phyloP scores from a whole-genome alignment of 2,888 invertebrate genomes.

The Acanthosepion pharaonis region DNA sequence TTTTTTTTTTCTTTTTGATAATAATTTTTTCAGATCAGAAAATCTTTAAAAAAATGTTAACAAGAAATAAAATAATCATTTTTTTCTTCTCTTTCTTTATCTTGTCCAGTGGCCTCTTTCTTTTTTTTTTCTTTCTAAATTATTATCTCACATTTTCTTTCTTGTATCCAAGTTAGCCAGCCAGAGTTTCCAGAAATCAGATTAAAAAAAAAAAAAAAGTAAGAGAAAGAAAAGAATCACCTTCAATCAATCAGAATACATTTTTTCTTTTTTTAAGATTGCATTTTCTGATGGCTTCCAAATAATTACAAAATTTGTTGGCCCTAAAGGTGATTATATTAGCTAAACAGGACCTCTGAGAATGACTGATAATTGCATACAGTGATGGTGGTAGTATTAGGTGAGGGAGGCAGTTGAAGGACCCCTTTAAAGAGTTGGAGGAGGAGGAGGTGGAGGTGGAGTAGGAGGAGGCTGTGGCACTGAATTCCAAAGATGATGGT shows the following conservation, averaged over 20 bases:
- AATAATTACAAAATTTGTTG: not conserved
- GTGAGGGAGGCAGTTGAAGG: not conserved
- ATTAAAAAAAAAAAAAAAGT: not conserved
- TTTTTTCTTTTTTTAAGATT: not conserved
- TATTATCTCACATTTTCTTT: not conserved
- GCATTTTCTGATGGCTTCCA: not conserved
- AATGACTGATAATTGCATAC: not conserved
- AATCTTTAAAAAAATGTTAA: not conserved
- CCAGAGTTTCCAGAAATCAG: not conserved
- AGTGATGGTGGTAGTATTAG: not conserved
- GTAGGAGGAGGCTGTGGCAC: not conserved
- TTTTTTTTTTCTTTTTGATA: not conserved
- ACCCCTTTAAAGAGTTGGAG: conserved; percentile 15
- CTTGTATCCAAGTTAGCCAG: not conserved
- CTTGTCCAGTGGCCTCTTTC: not conserved
- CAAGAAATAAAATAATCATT: not conserved
- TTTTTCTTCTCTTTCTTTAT: not conserved
- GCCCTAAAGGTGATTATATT: not conserved
- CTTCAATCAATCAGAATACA: not conserved
- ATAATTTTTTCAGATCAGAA: not conserved
- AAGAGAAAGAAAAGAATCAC: not conserved
- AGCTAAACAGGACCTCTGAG: too few relatives aligned
- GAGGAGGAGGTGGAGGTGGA: not conserved
- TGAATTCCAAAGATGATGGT: not conserved
- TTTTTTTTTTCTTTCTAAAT: not conserved